These are phyloP conservation scores for Plectrocnemia conspersa DNA, from an alignment of 1,140 invertebrate species.

Conservation along the genomic window DNA sequence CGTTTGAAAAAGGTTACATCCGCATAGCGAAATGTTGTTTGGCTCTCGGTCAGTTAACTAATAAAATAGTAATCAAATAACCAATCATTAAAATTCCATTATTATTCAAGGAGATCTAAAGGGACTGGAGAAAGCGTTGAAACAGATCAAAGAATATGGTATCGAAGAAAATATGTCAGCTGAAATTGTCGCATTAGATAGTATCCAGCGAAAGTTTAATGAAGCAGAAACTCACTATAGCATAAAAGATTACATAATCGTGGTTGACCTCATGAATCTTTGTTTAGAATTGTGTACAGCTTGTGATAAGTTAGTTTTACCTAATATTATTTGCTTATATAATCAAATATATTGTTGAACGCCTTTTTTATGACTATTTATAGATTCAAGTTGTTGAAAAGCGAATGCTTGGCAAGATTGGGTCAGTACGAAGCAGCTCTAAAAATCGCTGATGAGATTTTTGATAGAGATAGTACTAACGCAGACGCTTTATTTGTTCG, in stretches of 20 bases:
- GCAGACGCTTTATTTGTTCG: slow-evolving; percentile 87
- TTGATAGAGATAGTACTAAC: slow-evolving; percentile 75
- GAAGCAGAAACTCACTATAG: slow-evolving; percentile 69
- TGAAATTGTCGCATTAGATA: slow-evolving; percentile 53
- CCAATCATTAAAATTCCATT: too few species aligned
- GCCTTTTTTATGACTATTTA: too few species aligned
- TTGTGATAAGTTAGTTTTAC: slow-evolving; percentile 41
- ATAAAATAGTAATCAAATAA: slow-evolving; percentile 1
- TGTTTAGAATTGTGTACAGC: slow-evolving; percentile 54
- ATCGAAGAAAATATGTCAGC: slow-evolving; percentile 44
- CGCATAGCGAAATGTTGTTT: slow-evolving; percentile 77
- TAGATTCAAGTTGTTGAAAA: slow-evolving; percentile 80
- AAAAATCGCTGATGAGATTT: slow-evolving; percentile 79
- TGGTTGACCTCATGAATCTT: slow-evolving; percentile 64
- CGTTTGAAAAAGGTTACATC: slow-evolving; percentile 74
- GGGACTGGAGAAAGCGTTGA: slow-evolving; percentile 69
- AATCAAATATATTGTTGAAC: too few species aligned
- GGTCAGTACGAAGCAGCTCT: slow-evolving; percentile 76
- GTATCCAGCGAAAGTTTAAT: slow-evolving; percentile 60
- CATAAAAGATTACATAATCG: slow-evolving; percentile 76
- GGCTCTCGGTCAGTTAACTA: slow-evolving; percentile 48
- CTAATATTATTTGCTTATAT: slow-evolving; percentile 56
- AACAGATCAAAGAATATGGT: slow-evolving; percentile 64
- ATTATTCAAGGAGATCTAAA: slow-evolving; percentile 78
- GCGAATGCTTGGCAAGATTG: slow-evolving; percentile 77